Base-by-base conservation (phyloP, 2,888 invertebrate genomes). In the Meteorus cinctellus region DNA sequence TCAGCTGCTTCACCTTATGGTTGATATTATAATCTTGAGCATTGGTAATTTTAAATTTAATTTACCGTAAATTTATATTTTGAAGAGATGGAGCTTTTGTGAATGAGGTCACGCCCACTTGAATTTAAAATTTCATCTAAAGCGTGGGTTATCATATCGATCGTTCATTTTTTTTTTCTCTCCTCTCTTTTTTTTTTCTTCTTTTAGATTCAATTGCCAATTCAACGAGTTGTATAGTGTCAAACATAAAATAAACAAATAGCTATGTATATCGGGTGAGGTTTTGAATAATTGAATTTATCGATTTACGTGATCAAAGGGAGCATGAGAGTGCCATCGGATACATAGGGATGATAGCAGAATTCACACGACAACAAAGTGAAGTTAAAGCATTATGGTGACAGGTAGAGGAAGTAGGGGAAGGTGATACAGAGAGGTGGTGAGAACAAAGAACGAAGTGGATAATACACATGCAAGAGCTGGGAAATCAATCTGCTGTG, bases 401-500 rank as follows among this genome's bases (percentile, higher is more conserved):
- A 59, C 27, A 29, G 48, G 24, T 6, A 51, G 34, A 69, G 19
- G 19, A 55, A 6, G 6, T 24, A 24, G 6, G 6, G n/a, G 2
- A 10, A 8, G 6, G 55, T 5, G n/a, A 55, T n/a, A 19, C n/a
- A 55, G 55, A 19, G 55, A 19, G 24, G 31, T 5, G 27, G 48
- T 3, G 55, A 69, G 16, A 51, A 34, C 55, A 29, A 69, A 34
- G 55, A 34, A 34, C n/a, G n/a, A 5, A 34, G 69, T 19, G 29
- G 55, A 29, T 55, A 51, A 69, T 31, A 31, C 55, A 19, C 14
- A 69, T 31, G 24, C 29, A 69, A 24, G 34, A n/a, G 69, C n/a
- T 36, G 2, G 27, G 55, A 51, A 69, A 69, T 69, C 59, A 69
- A 69, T 59, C 69, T 69, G 59, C 55, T 69, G 51, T 69, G 69